Evolutionary conservation across 53 echinoderm and acorn worm genomes (phyloP).

Genomic region (Echinarachnius parma): DNA sequence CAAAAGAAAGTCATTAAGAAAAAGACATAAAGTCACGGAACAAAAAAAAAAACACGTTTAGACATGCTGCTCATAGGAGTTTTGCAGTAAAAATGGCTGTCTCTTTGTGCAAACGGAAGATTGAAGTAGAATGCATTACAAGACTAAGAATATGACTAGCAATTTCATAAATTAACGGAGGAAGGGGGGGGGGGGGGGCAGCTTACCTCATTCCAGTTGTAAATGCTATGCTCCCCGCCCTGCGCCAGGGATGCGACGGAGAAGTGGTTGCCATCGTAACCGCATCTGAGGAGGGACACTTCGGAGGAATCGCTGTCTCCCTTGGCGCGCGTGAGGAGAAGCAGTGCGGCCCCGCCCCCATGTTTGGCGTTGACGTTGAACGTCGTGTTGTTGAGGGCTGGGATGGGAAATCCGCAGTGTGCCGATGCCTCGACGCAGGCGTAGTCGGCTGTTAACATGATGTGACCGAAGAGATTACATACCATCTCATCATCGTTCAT

Average conservation of each 20-base stretch:
- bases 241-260: slow-evolving; percentile 45
- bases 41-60: too few relatives aligned
- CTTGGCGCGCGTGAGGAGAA: slow-evolving; percentile 50
- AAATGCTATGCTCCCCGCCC: slow-evolving; percentile 63
- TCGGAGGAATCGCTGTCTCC: slow-evolving; percentile 47
- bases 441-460: slow-evolving; percentile 58
- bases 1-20: too few relatives aligned
- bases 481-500: too few relatives aligned
- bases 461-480: too few relatives aligned
- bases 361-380: slow-evolving; percentile 71
- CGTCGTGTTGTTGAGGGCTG: slow-evolving; percentile 49
- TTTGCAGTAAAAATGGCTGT: too few relatives aligned
- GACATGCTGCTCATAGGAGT: too few relatives aligned
- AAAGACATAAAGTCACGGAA: too few relatives aligned
- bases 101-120: too few relatives aligned
- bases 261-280: slow-evolving; percentile 69
- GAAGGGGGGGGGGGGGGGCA: too few relatives aligned
- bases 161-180: too few relatives aligned
- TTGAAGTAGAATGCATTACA: too few relatives aligned
- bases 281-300: slow-evolving; percentile 66
- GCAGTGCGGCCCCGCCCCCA: slow-evolving; percentile 76
- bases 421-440: slow-evolving; percentile 59
- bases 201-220: slow-evolving; percentile 56
- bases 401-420: slow-evolving; percentile 53
- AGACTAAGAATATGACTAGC: too few relatives aligned